Evolutionary conservation across 2,113 vertebrate species (phyloP), one percentile per base, ranked within the genome.

Genomic region (Rhinoderma darwinii): DNA sequence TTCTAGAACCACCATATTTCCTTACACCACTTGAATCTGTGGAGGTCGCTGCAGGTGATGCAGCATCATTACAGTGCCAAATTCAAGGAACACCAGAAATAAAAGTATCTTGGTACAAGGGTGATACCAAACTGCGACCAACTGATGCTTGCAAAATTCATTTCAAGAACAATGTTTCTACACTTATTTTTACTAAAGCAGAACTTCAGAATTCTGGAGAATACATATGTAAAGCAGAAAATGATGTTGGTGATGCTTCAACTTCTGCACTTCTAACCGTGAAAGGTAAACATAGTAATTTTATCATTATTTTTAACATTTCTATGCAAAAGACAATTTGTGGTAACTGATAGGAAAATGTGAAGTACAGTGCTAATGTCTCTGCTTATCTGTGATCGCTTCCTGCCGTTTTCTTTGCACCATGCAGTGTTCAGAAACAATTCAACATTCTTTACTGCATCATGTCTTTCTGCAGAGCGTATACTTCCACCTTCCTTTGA

Each of bases 81-180:
- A 90, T 97, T 37, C 94, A 91, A 1, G 97, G 96, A 5, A 97
- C 96, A 14, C 96, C 96, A 79, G 96, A 97, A 90, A 96, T 97
- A 70, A 95, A 94, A 37, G 95, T 97, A 63, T 95, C 96, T 56
- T 97, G 96, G 96, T 97, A 95, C 89, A 97, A 97, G 91, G 96
- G 93, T 0, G 96, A 97, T 30, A 96, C 95, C 0, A 97, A 96
- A 91, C 89, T 97, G 56, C 91, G 96, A 75, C 94, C 96, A 84
- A 95, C 93, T 61, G 61, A 93, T 39, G 94, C 91, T 88, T 96
- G 91, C 82, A 96, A 90, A 91, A 91, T 97, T 83, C 96, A 96
- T 83, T 96, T 94, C 89, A 87, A 88, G 1, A 96, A 95, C 91
- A 96, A 96, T 2, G 89, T 94, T 6, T 96, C 96, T 82, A 96